Conservation (phyloP, 2,888 invertebrate genomes). For the Melanophora roralis region DNA sequence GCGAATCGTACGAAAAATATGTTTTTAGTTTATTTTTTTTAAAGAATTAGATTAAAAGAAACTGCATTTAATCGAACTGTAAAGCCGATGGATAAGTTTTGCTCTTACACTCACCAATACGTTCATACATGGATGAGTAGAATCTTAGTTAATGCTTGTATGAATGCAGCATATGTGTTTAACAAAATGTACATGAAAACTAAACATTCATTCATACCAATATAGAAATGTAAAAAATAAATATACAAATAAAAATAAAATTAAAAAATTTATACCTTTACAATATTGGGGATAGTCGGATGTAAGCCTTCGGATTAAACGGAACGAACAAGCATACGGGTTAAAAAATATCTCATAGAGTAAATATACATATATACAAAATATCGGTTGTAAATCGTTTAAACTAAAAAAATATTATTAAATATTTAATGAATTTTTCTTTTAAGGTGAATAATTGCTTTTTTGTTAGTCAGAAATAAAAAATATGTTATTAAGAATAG, state of each 20-base stretch:
- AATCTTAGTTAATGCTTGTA: background rate
- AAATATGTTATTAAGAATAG: too few relatives aligned
- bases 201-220: too few relatives aligned
- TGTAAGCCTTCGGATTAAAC: slow-evolving; percentile 59
- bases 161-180: background rate
- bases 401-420: background rate
- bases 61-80: slow-evolving; percentile 22
- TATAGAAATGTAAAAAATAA: slow-evolving; percentile 27
- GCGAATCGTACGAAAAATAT: background rate
- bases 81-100: slow-evolving; percentile 33
- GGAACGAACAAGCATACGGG: slow-evolving; percentile 34
- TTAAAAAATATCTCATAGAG: slow-evolving; percentile 23
- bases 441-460: too few relatives aligned
- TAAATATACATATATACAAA: background rate
- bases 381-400: background rate
- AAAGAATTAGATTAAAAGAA: slow-evolving; percentile 16
- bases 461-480: too few relatives aligned
- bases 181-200: slow-evolving; percentile 18
- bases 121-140: background rate
- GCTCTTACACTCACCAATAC: background rate
- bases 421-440: too few relatives aligned
- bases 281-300: slow-evolving; percentile 59
- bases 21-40: background rate
- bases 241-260: slow-evolving; percentile 44
- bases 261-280: slow-evolving; percentile 54